These are phyloP conservation scores for Dryobates pubescens DNA, from an alignment of 2,797 vertebrate species.

Conservation along the genomic window DNA sequence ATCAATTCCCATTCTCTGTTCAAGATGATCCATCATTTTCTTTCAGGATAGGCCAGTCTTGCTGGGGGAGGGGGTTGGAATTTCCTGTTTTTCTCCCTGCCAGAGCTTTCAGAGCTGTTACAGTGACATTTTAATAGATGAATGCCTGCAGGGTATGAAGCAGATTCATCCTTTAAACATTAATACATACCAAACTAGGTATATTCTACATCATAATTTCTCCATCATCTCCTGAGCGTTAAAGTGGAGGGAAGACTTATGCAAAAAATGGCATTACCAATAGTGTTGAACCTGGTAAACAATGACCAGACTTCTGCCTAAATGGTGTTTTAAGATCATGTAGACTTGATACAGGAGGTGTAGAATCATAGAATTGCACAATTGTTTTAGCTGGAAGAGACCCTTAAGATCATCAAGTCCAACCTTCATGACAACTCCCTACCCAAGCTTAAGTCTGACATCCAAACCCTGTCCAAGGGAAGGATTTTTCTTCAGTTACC, in stretches of 20 bases:
- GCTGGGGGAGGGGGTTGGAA: neutral
- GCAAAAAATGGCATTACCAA: neutral
- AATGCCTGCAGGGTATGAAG: neutral
- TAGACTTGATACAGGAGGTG: neutral
- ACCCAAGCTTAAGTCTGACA: too few species aligned
- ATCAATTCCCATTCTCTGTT: neutral
- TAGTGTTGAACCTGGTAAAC: neutral
- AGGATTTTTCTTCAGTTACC: too few species aligned
- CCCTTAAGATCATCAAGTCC: too few species aligned
- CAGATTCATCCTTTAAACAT: neutral
- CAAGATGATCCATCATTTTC: neutral
- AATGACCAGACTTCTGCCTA: neutral
- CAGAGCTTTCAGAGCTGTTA: neutral
- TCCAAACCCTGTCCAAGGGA: too few species aligned
- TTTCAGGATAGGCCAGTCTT: neutral
- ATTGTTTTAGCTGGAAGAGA: too few species aligned
- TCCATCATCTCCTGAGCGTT: neutral
- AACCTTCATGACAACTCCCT: too few species aligned
- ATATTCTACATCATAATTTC: neutral
- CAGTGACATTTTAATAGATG: neutral
- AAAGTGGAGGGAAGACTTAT: neutral
- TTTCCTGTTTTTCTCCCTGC: neutral
- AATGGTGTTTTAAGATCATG: neutral
- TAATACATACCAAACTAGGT: constrained; percentile 5
- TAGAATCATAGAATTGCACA: too few species aligned